Percentiles rank a stretch among this genome's conserved stretches.
These are phyloP conservation scores for Mionectes macconnelli DNA, from an alignment of 2,113 vertebrate species.

Conservation along the genomic window DNA sequence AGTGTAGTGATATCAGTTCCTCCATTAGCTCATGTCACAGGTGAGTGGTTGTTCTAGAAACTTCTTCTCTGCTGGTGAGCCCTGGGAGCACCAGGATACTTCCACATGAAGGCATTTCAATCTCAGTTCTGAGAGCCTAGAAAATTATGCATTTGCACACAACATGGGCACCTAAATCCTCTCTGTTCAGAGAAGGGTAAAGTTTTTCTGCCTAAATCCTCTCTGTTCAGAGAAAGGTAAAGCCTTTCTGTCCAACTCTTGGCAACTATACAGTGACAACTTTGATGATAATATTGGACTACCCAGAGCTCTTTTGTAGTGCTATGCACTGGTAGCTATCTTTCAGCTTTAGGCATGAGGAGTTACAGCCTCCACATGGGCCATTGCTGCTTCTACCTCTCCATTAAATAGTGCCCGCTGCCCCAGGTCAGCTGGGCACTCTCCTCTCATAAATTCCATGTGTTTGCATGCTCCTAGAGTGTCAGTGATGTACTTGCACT, in stretches of 20 bases:
- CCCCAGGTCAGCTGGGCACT: background rate
- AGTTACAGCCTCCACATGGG: background rate
- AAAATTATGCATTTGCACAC: background rate
- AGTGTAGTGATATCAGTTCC: fast-evolving
- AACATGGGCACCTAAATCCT: background rate
- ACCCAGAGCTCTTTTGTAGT: background rate
- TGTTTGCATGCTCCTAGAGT: background rate
- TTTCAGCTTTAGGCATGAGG: background rate
- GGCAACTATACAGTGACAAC: background rate
- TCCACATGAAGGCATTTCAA: background rate
- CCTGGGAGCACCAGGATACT: background rate
- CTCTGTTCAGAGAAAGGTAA: background rate
- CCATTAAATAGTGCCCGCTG: background rate
- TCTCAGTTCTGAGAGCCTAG: background rate
- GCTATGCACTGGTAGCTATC: background rate
- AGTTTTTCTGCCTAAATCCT: background rate
- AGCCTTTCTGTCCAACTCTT: background rate
- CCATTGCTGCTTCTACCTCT: background rate
- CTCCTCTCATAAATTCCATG: background rate
- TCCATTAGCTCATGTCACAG: background rate
- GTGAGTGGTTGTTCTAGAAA: background rate
- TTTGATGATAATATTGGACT: background rate
- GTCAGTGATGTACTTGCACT: background rate
- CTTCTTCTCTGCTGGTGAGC: background rate
- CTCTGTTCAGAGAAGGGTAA: background rate